phyloP scores from a whole-genome alignment of 2,113 vertebrate genomes.

The Mus pahari region DNA sequence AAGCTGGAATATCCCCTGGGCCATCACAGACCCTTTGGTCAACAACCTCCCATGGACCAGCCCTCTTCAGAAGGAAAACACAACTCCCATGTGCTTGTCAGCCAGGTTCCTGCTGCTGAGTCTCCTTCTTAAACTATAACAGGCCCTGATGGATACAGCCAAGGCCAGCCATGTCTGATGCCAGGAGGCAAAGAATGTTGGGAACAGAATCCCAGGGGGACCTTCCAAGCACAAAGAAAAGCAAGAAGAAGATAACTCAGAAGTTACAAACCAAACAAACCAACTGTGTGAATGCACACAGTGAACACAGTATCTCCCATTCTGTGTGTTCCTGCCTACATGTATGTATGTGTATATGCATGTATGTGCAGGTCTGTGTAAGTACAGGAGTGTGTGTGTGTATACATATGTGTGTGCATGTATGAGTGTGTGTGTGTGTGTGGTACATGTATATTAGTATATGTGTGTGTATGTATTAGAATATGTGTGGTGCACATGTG shows the following conservation, averaged over 20 bases:
- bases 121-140: neutral
- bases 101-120: neutral
- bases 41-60: neutral
- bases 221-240: neutral
- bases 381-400: too few relatives aligned
- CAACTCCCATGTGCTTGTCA: neutral
- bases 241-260: neutral
- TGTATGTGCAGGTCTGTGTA: neutral
- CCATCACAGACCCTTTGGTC: neutral
- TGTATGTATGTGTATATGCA: neutral
- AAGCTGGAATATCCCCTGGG: neutral
- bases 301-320: neutral
- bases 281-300: neutral
- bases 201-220: neutral
- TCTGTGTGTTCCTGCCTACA: neutral
- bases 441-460: neutral
- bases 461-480: too few relatives aligned
- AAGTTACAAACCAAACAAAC: neutral
- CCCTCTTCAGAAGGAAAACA: neutral
- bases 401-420: too few relatives aligned
- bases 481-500: too few relatives aligned
- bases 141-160: neutral
- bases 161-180: neutral
- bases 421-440: neutral
- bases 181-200: neutral